Conservation (phyloP, 2,113 vertebrate genomes). For the Rhea americana region DNA sequence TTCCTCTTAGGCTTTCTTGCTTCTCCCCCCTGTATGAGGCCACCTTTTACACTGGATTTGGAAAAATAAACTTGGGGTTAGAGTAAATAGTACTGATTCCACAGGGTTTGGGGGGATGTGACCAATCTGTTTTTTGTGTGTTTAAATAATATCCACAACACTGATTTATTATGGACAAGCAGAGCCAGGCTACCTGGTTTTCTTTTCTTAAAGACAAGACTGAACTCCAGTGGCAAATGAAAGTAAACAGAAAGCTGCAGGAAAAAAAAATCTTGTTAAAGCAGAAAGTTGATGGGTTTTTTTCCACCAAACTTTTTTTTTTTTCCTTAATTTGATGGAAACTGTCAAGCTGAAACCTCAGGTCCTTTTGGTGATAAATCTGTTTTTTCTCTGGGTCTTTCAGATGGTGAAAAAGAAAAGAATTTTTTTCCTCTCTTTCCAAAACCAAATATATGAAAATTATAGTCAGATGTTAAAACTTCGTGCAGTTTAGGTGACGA, state of each 20-base stretch:
- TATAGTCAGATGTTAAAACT: neutral
- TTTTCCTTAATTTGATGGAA: neutral
- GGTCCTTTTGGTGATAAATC: neutral
- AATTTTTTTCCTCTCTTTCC: neutral
- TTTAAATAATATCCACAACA: neutral
- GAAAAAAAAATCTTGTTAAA: neutral
- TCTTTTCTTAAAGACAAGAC: neutral
- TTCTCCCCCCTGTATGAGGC: fast-evolving
- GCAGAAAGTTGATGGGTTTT: too few relatives aligned
- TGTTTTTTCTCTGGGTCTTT: neutral
- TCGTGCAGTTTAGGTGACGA: neutral
- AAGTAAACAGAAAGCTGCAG: neutral
- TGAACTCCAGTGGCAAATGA: neutral
- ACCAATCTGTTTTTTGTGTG: neutral
- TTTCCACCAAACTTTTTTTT: too few relatives aligned
- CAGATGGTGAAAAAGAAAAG: too few relatives aligned
- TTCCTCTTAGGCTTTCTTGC: neutral
- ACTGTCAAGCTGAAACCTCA: neutral
- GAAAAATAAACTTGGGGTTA: neutral
- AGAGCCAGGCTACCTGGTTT: neutral
- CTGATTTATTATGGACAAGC: neutral
- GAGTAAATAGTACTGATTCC: neutral
- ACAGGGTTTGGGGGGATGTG: neutral
- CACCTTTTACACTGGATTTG: neutral
- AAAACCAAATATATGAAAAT: neutral